Conservation (phyloP, 1,140 invertebrate species). For the Aphis craccivora region DNA sequence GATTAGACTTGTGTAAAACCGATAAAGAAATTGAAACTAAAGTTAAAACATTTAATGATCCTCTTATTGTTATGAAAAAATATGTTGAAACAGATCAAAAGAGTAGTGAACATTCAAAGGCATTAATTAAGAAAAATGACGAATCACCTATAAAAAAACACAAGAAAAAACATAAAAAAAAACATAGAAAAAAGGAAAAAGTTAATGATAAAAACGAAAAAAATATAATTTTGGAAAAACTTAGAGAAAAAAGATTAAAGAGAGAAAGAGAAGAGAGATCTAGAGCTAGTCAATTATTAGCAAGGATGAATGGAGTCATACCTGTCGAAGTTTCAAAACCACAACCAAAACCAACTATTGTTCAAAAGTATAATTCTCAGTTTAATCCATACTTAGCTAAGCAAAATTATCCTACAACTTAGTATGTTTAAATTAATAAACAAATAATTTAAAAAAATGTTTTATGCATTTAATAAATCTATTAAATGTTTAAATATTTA, state of each 20-base stretch:
- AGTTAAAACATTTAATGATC: slow-evolving; percentile 52
- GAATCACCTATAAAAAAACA: slow-evolving; percentile 62
- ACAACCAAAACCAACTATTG: slow-evolving; percentile 64
- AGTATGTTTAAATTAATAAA: neutral
- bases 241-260: slow-evolving; percentile 80
- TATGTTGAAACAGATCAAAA: slow-evolving; percentile 61
- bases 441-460: neutral
- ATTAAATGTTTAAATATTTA: neutral
- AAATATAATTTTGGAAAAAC: slow-evolving; percentile 71
- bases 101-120: slow-evolving; percentile 69
- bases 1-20: slow-evolving; percentile 39
- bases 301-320: slow-evolving; percentile 69
- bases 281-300: slow-evolving; percentile 75
- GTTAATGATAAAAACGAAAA: slow-evolving; percentile 66
- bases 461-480: neutral
- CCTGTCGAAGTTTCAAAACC: slow-evolving; percentile 61
- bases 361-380: slow-evolving; percentile 89
- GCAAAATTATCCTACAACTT: slow-evolving; percentile 70
- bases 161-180: slow-evolving; percentile 64
- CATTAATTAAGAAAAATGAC: slow-evolving; percentile 68
- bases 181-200: slow-evolving; percentile 63
- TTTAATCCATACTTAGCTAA: slow-evolving; percentile 88
- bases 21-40: slow-evolving; percentile 53
- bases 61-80: slow-evolving; percentile 52
- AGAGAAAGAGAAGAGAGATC: slow-evolving; percentile 80